A percentile compares a stretch with the other conserved stretches of the same genome.
These are phyloP conservation scores for Geophilus truncorum DNA, from an alignment of 2,888 invertebrate genomes.

Conservation along the genomic window DNA sequence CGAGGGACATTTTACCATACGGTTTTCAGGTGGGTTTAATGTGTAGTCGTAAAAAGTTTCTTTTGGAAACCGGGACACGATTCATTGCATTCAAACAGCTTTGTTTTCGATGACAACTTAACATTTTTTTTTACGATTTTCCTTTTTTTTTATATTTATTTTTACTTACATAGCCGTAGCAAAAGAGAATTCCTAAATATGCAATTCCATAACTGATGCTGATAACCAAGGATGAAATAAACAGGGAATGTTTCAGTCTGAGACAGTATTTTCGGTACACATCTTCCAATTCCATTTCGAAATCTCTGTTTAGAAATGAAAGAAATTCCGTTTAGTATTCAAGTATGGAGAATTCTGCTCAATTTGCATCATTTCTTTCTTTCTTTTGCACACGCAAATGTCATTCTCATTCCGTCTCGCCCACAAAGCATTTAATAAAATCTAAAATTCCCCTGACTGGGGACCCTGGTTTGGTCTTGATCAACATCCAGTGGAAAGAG, in stretches of 20 bases:
- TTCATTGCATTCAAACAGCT: not conserved
- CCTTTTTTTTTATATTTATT: not conserved
- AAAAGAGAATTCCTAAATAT: constrained; percentile 33
- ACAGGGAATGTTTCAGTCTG: constrained; percentile 34
- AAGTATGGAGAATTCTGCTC: not conserved
- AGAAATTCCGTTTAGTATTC: not conserved
- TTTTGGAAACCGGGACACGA: not conserved
- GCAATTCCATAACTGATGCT: constrained; percentile 30
- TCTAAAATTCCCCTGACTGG: not conserved
- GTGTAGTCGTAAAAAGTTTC: not conserved
- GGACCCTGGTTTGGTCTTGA: not conserved
- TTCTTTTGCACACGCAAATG: not conserved
- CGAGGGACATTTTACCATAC: not conserved
- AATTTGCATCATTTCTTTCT: not conserved
- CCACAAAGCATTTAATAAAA: constrained; percentile 7
- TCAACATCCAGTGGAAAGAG: constrained; percentile 7
- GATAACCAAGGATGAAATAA: constrained; percentile 33
- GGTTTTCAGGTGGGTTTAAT: constrained; percentile 5
- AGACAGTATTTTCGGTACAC: constrained; percentile 36
- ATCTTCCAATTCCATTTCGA: constrained; percentile 35
- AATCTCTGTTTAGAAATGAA: not conserved
- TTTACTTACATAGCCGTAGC: constrained; percentile 34
- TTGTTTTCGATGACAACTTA: not conserved
- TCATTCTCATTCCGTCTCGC: not conserved
- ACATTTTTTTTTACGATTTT: too few relatives aligned